Evolutionary conservation across 35 echinoderm and acorn worm species (phyloP).

Genomic region (Heliocidaris tuberculata): DNA sequence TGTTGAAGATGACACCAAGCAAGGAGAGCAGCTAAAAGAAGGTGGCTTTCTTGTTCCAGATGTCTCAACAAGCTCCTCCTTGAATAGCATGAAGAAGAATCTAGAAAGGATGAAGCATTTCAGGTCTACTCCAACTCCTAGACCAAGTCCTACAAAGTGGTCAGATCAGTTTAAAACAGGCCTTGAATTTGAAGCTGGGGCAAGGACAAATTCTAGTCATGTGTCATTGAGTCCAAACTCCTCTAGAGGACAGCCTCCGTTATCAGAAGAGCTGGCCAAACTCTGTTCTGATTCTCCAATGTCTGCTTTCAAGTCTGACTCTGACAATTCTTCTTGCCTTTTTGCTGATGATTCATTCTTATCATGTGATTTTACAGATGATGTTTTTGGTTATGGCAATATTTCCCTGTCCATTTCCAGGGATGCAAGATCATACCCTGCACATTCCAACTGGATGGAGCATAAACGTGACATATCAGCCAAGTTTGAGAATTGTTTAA

Average conservation of each 20-base stretch:
- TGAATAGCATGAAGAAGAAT: background rate
- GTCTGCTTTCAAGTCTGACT: background rate
- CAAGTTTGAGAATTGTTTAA: background rate
- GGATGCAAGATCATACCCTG: background rate
- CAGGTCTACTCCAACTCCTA: background rate
- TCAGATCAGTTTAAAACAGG: background rate
- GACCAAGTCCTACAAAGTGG: background rate
- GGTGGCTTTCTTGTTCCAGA: background rate
- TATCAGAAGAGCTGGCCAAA: conserved; percentile 15
- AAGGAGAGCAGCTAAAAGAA: background rate
- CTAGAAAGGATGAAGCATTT: conserved; percentile 17
- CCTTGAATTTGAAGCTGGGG: background rate
- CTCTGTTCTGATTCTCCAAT: background rate
- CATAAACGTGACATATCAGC: background rate
- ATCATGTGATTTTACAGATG: background rate
- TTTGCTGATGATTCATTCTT: conserved; percentile 17
- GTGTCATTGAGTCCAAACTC: background rate
- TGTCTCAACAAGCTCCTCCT: background rate
- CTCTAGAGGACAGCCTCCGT: background rate
- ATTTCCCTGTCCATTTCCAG: background rate
- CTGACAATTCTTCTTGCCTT: conserved; percentile 16
- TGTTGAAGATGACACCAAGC: background rate
- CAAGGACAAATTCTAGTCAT: background rate
- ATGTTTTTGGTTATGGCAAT: conserved; percentile 11
- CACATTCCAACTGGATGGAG: background rate